phyloP scores from a whole-genome alignment of 1,140 invertebrate genomes.

The Armadillidium nasatum region DNA sequence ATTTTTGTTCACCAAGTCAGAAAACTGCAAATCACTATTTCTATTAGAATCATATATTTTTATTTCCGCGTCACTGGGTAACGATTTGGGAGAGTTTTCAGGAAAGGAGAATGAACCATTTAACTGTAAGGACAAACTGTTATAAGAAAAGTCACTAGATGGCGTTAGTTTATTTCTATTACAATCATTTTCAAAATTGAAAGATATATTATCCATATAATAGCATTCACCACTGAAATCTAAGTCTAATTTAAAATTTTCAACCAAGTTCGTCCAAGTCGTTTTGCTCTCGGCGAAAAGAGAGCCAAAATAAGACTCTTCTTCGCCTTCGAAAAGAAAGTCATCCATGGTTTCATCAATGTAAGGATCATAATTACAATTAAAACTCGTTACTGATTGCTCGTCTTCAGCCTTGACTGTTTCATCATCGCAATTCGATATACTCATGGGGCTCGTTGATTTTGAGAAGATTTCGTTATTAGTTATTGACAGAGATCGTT shows the following conservation, averaged over 20 bases:
- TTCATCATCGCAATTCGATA: not conserved
- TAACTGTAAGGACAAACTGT: too few species aligned
- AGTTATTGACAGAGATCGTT: not conserved
- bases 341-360: slow-evolving; percentile 7
- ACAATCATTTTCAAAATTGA: too few species aligned
- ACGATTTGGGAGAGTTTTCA: too few species aligned
- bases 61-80: too few species aligned
- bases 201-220: not conserved
- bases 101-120: too few species aligned
- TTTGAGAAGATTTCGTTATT: not conserved
- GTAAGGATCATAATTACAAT: not conserved
- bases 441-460: not conserved
- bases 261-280: not conserved
- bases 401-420: not conserved
- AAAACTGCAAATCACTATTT: too few species aligned
- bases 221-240: not conserved
- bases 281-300: not conserved
- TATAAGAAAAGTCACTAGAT: too few species aligned
- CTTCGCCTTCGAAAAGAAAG: not conserved
- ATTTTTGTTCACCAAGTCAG: too few species aligned
- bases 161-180: too few species aligned
- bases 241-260: not conserved
- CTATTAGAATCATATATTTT: too few species aligned
- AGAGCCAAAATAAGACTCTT: not conserved
- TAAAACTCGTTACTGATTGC: not conserved